Base-by-base conservation (phyloP, 1,140 invertebrate species). In the Drosophila persimilis region DNA sequence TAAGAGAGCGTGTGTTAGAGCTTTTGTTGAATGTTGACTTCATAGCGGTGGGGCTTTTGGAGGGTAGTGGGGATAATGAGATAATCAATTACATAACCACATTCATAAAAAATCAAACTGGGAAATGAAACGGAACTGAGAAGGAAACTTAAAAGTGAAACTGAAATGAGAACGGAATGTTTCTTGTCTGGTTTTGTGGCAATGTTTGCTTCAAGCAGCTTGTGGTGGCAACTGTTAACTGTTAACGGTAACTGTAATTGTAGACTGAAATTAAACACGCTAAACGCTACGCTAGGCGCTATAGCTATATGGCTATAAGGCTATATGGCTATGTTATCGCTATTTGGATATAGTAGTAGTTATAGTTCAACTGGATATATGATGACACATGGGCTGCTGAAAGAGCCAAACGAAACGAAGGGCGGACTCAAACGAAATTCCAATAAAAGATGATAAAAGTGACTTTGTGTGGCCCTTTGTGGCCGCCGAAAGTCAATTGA, bases 1-100 rank as follows among this genome's bases (percentile, higher is more conserved):
- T 80, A 85, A 76, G 64, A 89, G 65, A 88, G 76, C 48, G 83
- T 73, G 85, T 89, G 77, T 86, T 86, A 86, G 81, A 86, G 77
- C 72, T 62, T 84, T 63, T 59, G 52, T 78, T 47, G 22, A 52
- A 60, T 56, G 61, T 73, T 35, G 35, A 69, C 66, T 69, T 73
- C 65, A 31, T 62, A 73, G 52, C 55, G 43, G 59, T 46, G 48
- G 48, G 45, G 17, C 29, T 52, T 57, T 31, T 35, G 35, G 35
- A 11, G 3, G 3, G 35, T 39, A 3, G 11, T 39, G 11, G 59
- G 50, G 81, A 73, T 88, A 86, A 86, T 86, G 81, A 86, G 78
- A 58, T 78, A 73, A 85, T 74, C 46, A 74, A 48, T 67, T 29
- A 64, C 35, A 52, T 70, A 57, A 69, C 41, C 20, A 53, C 67